phyloP scores from a whole-genome alignment of 2,113 vertebrate genomes.

The Scytalopus superciliaris region DNA sequence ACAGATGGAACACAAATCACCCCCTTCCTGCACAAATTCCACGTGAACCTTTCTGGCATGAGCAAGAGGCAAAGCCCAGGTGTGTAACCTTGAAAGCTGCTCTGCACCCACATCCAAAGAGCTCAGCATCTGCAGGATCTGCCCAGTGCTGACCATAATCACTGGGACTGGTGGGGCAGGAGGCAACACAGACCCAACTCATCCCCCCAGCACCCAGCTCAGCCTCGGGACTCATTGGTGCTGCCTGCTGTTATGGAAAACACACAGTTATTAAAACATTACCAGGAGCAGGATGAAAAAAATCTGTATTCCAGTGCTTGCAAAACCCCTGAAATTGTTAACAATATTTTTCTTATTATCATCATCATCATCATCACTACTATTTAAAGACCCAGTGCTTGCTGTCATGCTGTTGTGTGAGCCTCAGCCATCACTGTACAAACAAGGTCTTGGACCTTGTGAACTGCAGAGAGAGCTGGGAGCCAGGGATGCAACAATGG shows the following conservation, averaged over 20 bases:
- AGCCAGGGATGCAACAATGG: not conserved
- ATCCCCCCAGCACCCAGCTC: not conserved
- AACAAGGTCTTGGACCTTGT: not conserved
- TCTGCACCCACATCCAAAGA: not conserved
- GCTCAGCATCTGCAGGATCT: not conserved
- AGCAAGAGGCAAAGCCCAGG: fast-evolving
- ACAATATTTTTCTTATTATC: not conserved
- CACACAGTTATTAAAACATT: not conserved
- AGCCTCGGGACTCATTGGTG: not conserved
- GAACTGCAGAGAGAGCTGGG: not conserved
- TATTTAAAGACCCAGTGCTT: not conserved
- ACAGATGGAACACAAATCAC: not conserved
- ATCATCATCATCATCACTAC: too few relatives aligned
- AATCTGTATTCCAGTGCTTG: not conserved
- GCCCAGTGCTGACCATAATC: fast-evolving
- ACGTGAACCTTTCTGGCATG: fast-evolving
- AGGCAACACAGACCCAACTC: not conserved
- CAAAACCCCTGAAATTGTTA: not conserved
- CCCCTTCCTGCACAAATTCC: not conserved
- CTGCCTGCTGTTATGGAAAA: not conserved
- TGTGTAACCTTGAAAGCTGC: not conserved
- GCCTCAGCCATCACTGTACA: not conserved
- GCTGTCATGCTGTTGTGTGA: not conserved
- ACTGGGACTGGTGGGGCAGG: not conserved
- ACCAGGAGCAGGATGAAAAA: not conserved